Conservation (phyloP, 2,113 vertebrate species). For the Cheilinus undulatus region DNA sequence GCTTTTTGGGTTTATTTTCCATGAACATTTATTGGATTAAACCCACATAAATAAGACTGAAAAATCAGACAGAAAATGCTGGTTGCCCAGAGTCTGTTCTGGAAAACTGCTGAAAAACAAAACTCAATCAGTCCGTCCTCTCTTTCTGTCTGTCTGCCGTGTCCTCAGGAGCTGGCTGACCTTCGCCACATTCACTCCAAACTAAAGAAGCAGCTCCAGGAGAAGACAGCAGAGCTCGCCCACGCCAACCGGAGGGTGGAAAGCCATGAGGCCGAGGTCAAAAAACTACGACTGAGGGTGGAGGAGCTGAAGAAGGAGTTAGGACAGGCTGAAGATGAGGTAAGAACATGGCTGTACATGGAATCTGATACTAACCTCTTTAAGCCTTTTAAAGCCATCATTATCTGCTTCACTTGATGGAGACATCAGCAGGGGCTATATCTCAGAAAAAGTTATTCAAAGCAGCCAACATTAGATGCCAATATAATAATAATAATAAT, state of each 20-base stretch:
- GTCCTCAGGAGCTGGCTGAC: slow-evolving; percentile 91
- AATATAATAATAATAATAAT: no score
- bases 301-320: slow-evolving; percentile 98
- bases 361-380: no score
- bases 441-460: no score
- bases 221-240: slow-evolving; percentile 91
- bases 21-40: neutral
- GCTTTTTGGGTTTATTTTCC: no score
- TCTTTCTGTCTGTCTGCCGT: neutral
- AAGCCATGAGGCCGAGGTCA: slow-evolving; percentile 93
- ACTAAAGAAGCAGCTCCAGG: slow-evolving; percentile 96
- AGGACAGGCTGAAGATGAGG: slow-evolving; percentile 97
- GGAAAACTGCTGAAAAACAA: neutral
- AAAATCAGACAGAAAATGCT: neutral
- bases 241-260: slow-evolving; percentile 93
- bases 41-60: neutral
- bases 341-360: slow-evolving; percentile 33
- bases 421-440: no score
- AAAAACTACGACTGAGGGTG: slow-evolving; percentile 93
- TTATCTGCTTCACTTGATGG: no score
- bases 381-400: no score
- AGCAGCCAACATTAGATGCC: no score
- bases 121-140: neutral
- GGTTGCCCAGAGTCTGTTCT: neutral
- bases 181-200: slow-evolving; percentile 93